Percentiles rank a stretch among this genome's conserved stretches.
These are phyloP conservation scores for Chelidonichthys spinosus DNA, from an alignment of 2,797 vertebrate species.

Conservation along the genomic window DNA sequence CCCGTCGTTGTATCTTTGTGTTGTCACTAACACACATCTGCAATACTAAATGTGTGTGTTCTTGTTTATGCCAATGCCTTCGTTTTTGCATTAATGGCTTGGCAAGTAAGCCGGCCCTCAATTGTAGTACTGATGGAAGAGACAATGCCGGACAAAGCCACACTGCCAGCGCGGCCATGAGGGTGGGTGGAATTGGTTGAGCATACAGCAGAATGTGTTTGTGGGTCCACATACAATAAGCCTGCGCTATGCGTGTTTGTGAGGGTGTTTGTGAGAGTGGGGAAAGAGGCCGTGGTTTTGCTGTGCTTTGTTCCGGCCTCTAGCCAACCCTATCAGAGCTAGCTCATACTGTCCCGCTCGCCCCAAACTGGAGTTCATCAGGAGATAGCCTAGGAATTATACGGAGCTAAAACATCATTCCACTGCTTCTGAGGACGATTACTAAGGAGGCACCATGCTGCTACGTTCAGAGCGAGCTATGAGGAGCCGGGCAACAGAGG, in stretches of 20 bases:
- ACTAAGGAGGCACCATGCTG: slow-evolving; percentile 73
- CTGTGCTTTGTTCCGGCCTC: slow-evolving; percentile 60
- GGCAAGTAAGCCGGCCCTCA: slow-evolving; percentile 32
- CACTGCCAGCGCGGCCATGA: slow-evolving; percentile 42
- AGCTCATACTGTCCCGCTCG: slow-evolving; percentile 32
- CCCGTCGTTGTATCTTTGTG: not conserved
- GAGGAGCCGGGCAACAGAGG: slow-evolving; percentile 74
- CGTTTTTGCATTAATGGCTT: slow-evolving; percentile 28
- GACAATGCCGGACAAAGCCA: slow-evolving; percentile 60
- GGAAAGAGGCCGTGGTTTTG: slow-evolving; percentile 62
- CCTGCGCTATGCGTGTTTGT: slow-evolving; percentile 65
- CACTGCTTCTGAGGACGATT: slow-evolving; percentile 58
- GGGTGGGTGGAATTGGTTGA: slow-evolving; percentile 60
- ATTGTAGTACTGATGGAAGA: slow-evolving; percentile 37
- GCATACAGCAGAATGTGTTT: slow-evolving; percentile 57
- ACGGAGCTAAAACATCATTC: slow-evolving; percentile 27
- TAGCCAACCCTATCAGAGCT: slow-evolving; percentile 51
- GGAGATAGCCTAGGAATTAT: slow-evolving; percentile 44
- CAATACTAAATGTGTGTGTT: slow-evolving; percentile 15
- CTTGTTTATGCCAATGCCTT: slow-evolving; percentile 22
- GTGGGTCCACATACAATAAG: slow-evolving; percentile 68
- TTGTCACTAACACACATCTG: slow-evolving; percentile 15
- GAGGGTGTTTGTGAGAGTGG: slow-evolving; percentile 54
- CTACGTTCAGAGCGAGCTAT: slow-evolving; percentile 70
- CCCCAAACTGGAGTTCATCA: slow-evolving; percentile 50